Evolutionary conservation across 2,888 invertebrate species (phyloP).

Genomic region (Pandemis corylana): DNA sequence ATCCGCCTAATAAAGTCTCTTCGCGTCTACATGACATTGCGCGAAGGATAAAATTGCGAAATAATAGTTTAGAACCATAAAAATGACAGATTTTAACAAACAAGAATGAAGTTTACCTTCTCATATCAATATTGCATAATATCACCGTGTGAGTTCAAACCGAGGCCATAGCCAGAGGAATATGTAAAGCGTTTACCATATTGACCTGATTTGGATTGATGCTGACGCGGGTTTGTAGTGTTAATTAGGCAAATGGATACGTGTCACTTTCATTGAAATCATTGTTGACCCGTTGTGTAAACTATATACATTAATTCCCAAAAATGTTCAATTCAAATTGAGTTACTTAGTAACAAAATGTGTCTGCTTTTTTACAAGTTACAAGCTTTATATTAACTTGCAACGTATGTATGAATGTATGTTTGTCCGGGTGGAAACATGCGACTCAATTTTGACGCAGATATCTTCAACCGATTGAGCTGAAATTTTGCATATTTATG

Average conservation of each 20-base stretch:
- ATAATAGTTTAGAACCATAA: conserved; percentile 7
- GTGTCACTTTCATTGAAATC: conserved; percentile 26
- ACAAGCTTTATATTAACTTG: too few relatives aligned
- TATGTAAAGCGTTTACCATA: conserved; percentile 9
- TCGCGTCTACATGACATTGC: conserved; percentile 26
- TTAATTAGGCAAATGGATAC: conserved; percentile 34
- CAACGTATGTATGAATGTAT: too few relatives aligned
- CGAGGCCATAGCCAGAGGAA: conserved; percentile 5
- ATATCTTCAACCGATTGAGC: too few relatives aligned
- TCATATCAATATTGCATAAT: conserved; percentile 37
- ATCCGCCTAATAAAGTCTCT: conserved; percentile 29
- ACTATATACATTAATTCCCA: too few relatives aligned
- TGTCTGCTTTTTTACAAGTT: too few relatives aligned
- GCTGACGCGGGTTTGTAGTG: conserved; percentile 21
- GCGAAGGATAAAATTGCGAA: conserved; percentile 25
- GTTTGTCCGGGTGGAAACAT: too few relatives aligned
- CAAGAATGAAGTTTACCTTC: conserved; percentile 45
- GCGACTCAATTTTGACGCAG: too few relatives aligned
- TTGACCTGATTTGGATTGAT: conserved; percentile 29
- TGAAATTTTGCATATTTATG: too few relatives aligned
- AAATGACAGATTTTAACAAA: conserved; percentile 23
- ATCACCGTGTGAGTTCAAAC: conserved; percentile 1
- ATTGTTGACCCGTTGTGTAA: background rate
- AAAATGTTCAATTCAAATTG: too few relatives aligned
- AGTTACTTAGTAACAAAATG: background rate